phyloP scores from a whole-genome alignment of 2,113 vertebrate species.

The Origma solitaria region DNA sequence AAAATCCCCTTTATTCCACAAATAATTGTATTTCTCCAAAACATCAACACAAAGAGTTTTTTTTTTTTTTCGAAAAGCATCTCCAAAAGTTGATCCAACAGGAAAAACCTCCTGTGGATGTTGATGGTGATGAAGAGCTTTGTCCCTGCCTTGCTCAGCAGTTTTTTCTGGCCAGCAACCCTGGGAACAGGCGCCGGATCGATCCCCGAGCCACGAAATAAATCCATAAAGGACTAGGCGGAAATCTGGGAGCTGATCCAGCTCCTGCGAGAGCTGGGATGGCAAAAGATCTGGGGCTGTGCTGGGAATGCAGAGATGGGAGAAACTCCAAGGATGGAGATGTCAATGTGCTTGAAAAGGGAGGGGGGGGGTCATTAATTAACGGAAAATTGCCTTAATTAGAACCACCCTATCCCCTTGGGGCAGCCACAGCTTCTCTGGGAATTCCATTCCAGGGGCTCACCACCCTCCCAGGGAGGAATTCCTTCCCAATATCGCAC shows the following conservation, averaged over 20 bases:
- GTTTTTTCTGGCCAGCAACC: not conserved
- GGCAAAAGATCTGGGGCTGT: not conserved
- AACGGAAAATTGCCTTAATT: fast-evolving
- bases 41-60: not conserved
- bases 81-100: not conserved
- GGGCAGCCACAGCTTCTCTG: not conserved
- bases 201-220: not conserved
- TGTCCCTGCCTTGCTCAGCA: not conserved
- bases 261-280: not conserved
- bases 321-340: not conserved
- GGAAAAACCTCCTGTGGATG: not conserved
- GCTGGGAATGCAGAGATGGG: not conserved
- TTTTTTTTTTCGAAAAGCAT: not conserved
- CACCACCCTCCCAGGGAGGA: not conserved
- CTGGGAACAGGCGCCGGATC: fast-evolving
- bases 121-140: not conserved
- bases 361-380: not conserved
- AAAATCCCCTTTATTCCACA: fast-evolving
- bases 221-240: not conserved
- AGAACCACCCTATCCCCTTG: not conserved
- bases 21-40: not conserved
- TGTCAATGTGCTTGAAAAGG: not conserved
- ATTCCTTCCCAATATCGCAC: not conserved
- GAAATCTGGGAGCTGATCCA: not conserved
- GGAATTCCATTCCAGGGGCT: not conserved